Base-by-base conservation (phyloP, 2,113 vertebrate genomes). In the Lipotes vexillifer region DNA sequence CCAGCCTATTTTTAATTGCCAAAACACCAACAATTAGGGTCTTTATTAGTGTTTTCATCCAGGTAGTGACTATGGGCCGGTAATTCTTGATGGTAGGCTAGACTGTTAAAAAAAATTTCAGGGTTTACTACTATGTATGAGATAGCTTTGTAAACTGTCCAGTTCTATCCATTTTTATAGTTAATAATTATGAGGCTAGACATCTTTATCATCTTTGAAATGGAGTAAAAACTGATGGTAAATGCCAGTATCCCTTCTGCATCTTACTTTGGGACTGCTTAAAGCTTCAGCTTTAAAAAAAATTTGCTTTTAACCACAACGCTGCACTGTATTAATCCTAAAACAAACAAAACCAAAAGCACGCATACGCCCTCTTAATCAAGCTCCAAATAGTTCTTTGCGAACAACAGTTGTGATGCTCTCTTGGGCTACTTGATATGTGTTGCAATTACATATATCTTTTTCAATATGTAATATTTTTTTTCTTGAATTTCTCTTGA, bases 331-430 rank as follows among this genome's bases (percentile, higher is more conserved):
- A 1, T 55, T 63, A 74, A 69, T 36, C 38, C 18, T 61, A 44
- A 85, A 86, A 46, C 84, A 75, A 71, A 33, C 8, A n/a, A 46
- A 85, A 81, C 7, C 15, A 9, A 25, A 72, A 84, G 33, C 2
- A 0, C 1, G 0, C 1, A 14, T 2, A n/a, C n/a, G 0, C 13
- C 1, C 7, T 31, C 6, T 31, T 3, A 6, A 6, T 31, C 55
- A 49, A 33, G 25, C 9, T 63, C 29, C 31, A 10, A 68, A 31
- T 8, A 71, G 31, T 27, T 33, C 46, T 88, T 77, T 61, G 38
- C 11, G 38, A 29, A 27, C 21, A 36, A 27, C 21, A 9, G 6
- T 82, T 49, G 31, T 0, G 3, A 49, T 63, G 61, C 65, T 38
- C 1, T 14, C 1, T 14, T 44, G 57, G 68, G 33, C 29, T 81